phyloP scores from a whole-genome alignment of 2,113 vertebrate genomes.

The Catharus fuscescens region DNA sequence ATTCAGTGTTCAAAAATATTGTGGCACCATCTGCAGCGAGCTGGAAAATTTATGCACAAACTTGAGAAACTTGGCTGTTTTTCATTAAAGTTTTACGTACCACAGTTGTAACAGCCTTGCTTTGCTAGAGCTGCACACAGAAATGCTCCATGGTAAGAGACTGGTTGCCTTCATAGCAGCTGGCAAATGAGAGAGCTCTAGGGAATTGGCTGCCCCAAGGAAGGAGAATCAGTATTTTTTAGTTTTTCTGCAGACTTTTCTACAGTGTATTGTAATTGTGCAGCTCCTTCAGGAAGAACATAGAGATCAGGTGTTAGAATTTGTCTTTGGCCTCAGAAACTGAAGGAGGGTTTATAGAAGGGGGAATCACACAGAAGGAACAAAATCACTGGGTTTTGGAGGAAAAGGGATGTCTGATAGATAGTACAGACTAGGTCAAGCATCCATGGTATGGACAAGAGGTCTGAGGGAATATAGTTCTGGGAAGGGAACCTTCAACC shows the following conservation, averaged over 20 bases:
- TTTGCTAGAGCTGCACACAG: not conserved
- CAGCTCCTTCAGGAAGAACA: not conserved
- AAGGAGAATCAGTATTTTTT: not conserved
- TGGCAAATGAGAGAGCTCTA: not conserved
- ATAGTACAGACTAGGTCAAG: not conserved
- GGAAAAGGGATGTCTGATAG: not conserved
- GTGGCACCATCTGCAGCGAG: not conserved
- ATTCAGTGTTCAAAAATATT: not conserved
- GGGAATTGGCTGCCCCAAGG: not conserved
- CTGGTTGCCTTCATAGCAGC: not conserved
- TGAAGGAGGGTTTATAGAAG: not conserved
- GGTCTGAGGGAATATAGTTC: not conserved
- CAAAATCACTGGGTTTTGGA: not conserved
- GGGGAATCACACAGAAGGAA: not conserved
- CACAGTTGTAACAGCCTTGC: not conserved
- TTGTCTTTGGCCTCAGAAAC: not conserved
- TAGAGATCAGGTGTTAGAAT: not conserved
- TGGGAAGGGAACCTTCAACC: not conserved
- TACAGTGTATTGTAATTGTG: not conserved
- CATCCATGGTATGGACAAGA: not conserved
- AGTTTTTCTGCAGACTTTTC: not conserved
- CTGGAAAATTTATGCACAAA: not conserved
- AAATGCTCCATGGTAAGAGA: not conserved
- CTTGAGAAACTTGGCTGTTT: not conserved
- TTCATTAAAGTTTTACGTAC: not conserved